phyloP scores from a whole-genome alignment of 1,140 invertebrate genomes.

The Cepaea nemoralis region DNA sequence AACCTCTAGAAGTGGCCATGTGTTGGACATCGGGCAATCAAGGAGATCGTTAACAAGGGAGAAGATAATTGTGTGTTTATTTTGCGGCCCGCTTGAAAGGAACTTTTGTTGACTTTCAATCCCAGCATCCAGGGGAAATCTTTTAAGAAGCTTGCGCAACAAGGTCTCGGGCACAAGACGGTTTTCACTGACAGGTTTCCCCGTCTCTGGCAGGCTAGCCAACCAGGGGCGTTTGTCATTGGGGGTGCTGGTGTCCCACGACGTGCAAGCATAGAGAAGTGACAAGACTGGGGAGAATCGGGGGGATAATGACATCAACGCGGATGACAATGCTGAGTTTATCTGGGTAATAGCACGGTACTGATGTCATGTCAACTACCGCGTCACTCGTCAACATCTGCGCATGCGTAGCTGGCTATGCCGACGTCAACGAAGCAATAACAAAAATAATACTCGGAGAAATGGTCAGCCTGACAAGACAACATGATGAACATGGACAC shows the following conservation, averaged over 20 bases:
- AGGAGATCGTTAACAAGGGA: not conserved
- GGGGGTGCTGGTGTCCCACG: not conserved
- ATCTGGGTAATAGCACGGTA: not conserved
- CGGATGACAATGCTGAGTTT: not conserved
- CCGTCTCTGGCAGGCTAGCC: not conserved
- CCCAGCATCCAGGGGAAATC: not conserved
- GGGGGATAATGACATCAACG: constrained; percentile 2
- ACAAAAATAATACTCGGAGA: too few relatives aligned
- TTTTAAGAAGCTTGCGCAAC: constrained; percentile 4
- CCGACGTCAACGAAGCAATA: too few relatives aligned
- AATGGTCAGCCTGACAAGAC: too few relatives aligned
- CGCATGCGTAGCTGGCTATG: too few relatives aligned
- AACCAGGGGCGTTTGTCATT: not conserved
- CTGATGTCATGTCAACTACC: not conserved
- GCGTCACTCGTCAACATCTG: not conserved
- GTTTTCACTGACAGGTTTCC: not conserved
- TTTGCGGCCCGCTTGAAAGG: constrained; percentile 4
- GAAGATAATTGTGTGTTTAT: constrained; percentile 16
- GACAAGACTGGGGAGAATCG: not conserved
- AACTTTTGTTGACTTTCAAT: constrained; percentile 19
- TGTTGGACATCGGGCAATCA: not conserved
- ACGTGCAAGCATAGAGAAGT: not conserved
- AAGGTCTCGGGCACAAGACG: not conserved
- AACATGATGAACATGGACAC: too few relatives aligned
- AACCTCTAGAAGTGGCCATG: not conserved